phyloP scores from a whole-genome alignment of 2,797 vertebrate species.

The Moxostoma hubbsi region DNA sequence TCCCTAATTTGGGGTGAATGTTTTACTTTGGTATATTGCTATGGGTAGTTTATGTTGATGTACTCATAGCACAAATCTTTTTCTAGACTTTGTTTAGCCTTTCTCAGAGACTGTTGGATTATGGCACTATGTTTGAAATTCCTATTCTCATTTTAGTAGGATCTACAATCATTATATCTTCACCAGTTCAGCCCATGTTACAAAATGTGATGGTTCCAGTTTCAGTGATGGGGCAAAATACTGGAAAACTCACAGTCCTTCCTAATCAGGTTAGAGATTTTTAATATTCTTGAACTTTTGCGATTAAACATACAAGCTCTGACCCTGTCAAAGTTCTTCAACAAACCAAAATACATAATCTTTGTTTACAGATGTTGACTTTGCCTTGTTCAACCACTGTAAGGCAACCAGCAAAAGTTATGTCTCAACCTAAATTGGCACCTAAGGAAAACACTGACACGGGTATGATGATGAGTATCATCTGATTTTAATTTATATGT shows the following conservation, averaged over 20 bases:
- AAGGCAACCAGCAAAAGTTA: constrained; percentile 59
- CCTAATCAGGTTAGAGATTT: constrained; percentile 84
- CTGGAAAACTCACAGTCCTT: constrained; percentile 82
- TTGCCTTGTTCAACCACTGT: constrained; percentile 63
- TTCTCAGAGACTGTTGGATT: background rate
- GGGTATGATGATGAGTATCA: constrained; percentile 63
- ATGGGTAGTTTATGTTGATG: background rate
- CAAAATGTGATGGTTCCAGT: constrained; percentile 90
- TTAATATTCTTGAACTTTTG: background rate
- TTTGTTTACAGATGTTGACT: constrained; percentile 70
- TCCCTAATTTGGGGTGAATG: background rate
- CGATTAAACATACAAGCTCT: too few relatives aligned
- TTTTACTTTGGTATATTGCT: background rate
- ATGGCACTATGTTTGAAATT: background rate
- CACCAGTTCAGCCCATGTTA: constrained; percentile 87
- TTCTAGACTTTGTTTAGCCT: background rate
- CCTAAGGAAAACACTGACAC: constrained; percentile 57
- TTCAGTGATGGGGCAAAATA: constrained; percentile 86
- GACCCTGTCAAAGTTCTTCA: too few relatives aligned
- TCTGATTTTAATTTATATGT: too few relatives aligned
- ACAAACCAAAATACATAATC: background rate
- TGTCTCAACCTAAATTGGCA: constrained; percentile 56
- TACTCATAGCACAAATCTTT: background rate
- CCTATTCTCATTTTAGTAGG: constrained; percentile 71
- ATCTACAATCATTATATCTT: constrained; percentile 89